Evolutionary conservation across 2,113 vertebrate genomes (phyloP).

Genomic region (Eudyptes chrysolophus): DNA sequence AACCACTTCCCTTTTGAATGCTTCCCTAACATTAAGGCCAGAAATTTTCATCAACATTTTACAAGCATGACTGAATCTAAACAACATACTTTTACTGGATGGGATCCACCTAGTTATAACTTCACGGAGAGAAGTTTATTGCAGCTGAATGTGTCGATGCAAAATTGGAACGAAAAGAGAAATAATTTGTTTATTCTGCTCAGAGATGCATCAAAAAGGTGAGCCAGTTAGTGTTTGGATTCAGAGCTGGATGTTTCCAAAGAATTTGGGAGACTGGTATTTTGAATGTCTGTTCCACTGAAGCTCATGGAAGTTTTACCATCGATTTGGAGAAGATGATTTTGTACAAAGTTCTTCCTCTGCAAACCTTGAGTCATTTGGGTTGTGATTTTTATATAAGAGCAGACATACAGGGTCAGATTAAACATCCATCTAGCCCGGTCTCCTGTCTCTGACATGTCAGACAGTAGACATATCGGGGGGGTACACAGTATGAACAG

Average conservation of each 20-base stretch:
- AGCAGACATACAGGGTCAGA: not conserved
- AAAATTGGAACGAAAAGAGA: not conserved
- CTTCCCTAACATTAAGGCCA: not conserved
- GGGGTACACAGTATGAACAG: too few relatives aligned
- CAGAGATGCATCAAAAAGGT: not conserved
- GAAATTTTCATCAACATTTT: constrained; percentile 42
- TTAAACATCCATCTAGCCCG: not conserved
- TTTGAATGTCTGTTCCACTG: not conserved
- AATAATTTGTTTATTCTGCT: not conserved
- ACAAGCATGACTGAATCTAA: constrained; percentile 29
- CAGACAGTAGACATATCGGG: accelerated
- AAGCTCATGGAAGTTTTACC: not conserved
- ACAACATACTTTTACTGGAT: not conserved
- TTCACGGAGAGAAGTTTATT: not conserved
- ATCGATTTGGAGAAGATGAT: accelerated
- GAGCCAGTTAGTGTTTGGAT: not conserved
- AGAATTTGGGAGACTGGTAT: not conserved
- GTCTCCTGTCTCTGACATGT: not conserved
- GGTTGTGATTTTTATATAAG: not conserved
- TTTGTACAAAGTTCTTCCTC: not conserved
- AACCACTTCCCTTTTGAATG: constrained; percentile 48
- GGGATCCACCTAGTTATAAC: not conserved
- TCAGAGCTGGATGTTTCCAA: not conserved
- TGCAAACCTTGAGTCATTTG: not conserved
- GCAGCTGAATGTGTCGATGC: not conserved